Evolutionary conservation across 2,888 invertebrate species (phyloP).

Genomic region (Hyles lineata): DNA sequence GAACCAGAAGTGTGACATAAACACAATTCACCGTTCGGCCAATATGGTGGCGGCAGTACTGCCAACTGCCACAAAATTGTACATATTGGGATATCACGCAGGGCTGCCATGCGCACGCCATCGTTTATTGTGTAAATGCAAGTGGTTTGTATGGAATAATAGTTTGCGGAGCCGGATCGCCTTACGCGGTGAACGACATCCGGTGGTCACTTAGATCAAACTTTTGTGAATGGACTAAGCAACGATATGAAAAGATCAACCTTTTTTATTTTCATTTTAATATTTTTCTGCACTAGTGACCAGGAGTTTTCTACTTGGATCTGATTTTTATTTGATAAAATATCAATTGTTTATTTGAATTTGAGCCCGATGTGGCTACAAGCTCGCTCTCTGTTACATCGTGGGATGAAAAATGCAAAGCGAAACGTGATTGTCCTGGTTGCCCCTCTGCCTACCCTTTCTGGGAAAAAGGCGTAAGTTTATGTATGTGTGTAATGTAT

Average conservation of each 20-base stretch:
- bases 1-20: constrained; percentile 6
- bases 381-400: no score
- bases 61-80: constrained; percentile 19
- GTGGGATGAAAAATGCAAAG: no score
- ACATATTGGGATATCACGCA: constrained; percentile 22
- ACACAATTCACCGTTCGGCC: constrained; percentile 9
- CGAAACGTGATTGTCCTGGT: no score
- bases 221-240: background rate
- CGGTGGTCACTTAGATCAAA: background rate
- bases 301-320: no score
- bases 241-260: background rate
- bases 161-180: background rate
- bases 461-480: no score
- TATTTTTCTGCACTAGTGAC: no score
- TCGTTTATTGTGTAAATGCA: background rate
- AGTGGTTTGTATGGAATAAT: background rate
- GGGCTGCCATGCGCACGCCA: constrained; percentile 15
- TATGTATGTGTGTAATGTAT: no score
- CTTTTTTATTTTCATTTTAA: no score
- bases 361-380: no score
- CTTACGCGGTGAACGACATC: background rate
- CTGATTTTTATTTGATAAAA: no score
- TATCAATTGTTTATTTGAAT: no score
- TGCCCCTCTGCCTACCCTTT: no score
- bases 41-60: constrained; percentile 16